Conservation (phyloP, 2,888 invertebrate genomes). For the Drosophila atripex region DNA sequence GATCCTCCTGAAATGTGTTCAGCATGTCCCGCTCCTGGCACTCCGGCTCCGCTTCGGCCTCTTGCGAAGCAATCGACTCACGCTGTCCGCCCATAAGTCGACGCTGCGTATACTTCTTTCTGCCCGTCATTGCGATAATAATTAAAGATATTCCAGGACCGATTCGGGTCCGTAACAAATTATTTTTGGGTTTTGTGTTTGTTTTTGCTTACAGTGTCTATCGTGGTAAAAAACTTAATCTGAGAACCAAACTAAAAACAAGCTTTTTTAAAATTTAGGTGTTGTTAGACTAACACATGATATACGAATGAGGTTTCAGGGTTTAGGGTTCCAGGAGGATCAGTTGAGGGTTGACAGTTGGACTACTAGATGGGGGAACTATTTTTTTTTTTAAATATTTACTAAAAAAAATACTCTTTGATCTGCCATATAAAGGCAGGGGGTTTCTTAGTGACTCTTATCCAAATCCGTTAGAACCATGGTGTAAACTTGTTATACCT, state of each 20-base stretch:
- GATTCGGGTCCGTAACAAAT: slow-evolving; percentile 34
- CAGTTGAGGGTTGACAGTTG: neutral
- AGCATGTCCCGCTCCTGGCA: slow-evolving; percentile 14
- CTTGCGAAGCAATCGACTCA: neutral
- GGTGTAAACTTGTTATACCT: too few species aligned
- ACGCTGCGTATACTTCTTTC: neutral
- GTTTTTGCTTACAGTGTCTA: neutral
- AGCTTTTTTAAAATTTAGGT: slow-evolving; percentile 26
- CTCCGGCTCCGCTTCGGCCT: neutral
- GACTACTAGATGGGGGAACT: neutral
- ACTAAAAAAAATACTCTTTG: too few species aligned
- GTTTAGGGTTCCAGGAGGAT: neutral
- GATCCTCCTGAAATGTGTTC: slow-evolving; percentile 13
- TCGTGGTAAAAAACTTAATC: neutral
- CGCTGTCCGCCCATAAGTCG: neutral
- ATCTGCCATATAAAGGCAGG: too few species aligned
- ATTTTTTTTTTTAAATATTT: too few species aligned
- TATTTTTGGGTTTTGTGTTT: neutral
- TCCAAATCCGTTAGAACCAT: too few species aligned
- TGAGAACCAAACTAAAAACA: slow-evolving; percentile 31
- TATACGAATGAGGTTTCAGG: neutral
- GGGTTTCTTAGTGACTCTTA: too few species aligned
- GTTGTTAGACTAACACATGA: slow-evolving; percentile 18
- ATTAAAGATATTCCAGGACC: neutral
- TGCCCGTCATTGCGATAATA: slow-evolving; percentile 7